These are phyloP conservation scores for Antheraea mylitta DNA, from an alignment of 1,140 invertebrate genomes.

Conservation along the genomic window DNA sequence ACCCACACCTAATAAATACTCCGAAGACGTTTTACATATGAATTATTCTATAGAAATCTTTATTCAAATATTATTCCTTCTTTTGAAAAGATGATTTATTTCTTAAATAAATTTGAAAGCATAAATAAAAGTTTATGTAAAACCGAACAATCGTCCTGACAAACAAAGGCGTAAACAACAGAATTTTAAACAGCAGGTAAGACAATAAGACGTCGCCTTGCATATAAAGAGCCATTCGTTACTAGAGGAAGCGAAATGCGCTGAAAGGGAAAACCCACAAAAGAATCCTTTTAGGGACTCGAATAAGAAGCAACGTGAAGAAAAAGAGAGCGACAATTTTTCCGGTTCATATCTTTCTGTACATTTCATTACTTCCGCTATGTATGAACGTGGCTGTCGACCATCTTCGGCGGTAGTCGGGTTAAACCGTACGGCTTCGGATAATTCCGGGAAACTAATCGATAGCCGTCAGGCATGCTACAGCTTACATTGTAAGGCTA, in stretches of 20 bases:
- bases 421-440: slow-evolving; percentile 42
- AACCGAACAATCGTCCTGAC: background rate
- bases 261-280: slow-evolving; percentile 49
- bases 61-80: background rate
- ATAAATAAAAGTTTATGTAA: background rate
- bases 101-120: background rate
- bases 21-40: too few relatives aligned
- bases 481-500: slow-evolving; percentile 6
- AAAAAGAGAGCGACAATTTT: slow-evolving; percentile 72
- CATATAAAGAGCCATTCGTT: slow-evolving; percentile 39
- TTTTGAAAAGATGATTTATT: background rate
- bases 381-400: slow-evolving; percentile 60
- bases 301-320: slow-evolving; percentile 54
- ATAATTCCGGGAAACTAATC: slow-evolving; percentile 58
- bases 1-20: too few relatives aligned
- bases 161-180: slow-evolving; percentile 13
- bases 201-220: slow-evolving; percentile 31
- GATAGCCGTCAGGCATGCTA: slow-evolving; percentile 56
- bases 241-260: slow-evolving; percentile 27
- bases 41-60: too few relatives aligned
- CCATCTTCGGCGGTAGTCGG: slow-evolving; percentile 45
- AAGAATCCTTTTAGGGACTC: slow-evolving; percentile 48
- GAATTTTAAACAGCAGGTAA: slow-evolving; percentile 18
- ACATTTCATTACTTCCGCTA: slow-evolving; percentile 77
- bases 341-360: slow-evolving; percentile 74